Evolutionary conservation across 2,888 invertebrate genomes (phyloP).

Genomic region (Sinelater perroti): DNA sequence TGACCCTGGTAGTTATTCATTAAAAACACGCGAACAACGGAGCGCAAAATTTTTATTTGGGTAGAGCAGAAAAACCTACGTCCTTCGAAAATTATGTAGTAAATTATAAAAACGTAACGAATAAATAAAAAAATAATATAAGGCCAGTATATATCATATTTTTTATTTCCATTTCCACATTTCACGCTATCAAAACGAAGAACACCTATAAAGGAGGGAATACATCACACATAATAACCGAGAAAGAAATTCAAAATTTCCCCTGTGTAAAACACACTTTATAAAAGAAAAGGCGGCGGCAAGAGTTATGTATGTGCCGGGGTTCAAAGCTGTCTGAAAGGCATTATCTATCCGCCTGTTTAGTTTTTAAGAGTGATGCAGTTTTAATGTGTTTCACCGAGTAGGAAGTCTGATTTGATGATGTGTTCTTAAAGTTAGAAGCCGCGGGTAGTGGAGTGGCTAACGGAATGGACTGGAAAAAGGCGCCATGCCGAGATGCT

Average conservation of each 20-base stretch:
- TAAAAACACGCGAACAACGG: too few relatives aligned
- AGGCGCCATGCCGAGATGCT: constrained; percentile 42
- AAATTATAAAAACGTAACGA: constrained; percentile 15
- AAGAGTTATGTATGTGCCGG: constrained; percentile 54
- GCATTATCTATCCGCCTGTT: constrained; percentile 58
- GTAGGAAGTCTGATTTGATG: constrained; percentile 46
- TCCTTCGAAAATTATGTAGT: constrained; percentile 10
- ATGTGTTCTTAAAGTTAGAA: constrained; percentile 38
- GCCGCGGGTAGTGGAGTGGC: constrained; percentile 48
- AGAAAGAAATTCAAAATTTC: constrained; percentile 46
- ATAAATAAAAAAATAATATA: constrained; percentile 34
- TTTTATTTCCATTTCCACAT: constrained; percentile 36
- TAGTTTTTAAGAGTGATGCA: constrained; percentile 58
- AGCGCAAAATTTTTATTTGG: too few relatives aligned
- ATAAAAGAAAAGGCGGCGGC: constrained; percentile 42
- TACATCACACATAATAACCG: constrained; percentile 38
- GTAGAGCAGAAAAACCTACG: too few relatives aligned
- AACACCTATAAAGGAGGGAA: constrained; percentile 37
- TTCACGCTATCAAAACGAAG: constrained; percentile 36
- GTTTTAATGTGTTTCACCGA: constrained; percentile 55
- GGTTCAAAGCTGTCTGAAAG: constrained; percentile 52
- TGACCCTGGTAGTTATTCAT: too few relatives aligned
- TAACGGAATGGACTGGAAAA: constrained; percentile 50
- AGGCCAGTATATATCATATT: constrained; percentile 27
- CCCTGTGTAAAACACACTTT: constrained; percentile 46